These are phyloP conservation scores for Sebastes jordani DNA, from an alignment of 2,797 vertebrate species.

Conservation along the genomic window DNA sequence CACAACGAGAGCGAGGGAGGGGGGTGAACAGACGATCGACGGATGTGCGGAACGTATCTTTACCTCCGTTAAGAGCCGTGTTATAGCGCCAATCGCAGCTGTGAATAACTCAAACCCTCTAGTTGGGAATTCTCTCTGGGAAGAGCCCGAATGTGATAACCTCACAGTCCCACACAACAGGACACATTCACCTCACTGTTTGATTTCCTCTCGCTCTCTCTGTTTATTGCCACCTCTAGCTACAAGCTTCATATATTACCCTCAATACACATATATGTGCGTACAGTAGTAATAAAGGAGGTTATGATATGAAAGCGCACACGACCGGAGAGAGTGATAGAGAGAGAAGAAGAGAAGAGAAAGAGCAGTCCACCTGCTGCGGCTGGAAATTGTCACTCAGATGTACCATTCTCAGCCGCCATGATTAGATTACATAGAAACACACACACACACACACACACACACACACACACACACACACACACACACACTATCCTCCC, in stretches of 20 bases:
- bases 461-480: conserved; percentile 7
- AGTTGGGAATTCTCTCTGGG: conserved; percentile 64
- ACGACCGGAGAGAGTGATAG: background rate
- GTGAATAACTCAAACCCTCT: conserved; percentile 78
- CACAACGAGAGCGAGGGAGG: conserved; percentile 35
- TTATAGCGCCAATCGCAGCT: conserved; percentile 75
- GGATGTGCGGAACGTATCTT: conserved; percentile 55
- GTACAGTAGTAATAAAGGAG: conserved; percentile 3
- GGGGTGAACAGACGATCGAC: conserved; percentile 43
- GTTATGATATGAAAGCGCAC: background rate
- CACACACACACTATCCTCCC: background rate
- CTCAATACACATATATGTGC: background rate
- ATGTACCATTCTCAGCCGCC: conserved; percentile 50
- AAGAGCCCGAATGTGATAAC: conserved; percentile 47
- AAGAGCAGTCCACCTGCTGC: conserved; percentile 37
- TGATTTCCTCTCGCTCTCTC: conserved; percentile 3
- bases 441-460: background rate
- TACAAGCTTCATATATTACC: conserved; percentile 8
- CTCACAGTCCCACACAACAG: background rate
- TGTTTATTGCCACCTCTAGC: conserved; percentile 24
- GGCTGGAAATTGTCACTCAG: conserved; percentile 35
- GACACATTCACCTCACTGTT: background rate
- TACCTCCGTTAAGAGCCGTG: conserved; percentile 73
- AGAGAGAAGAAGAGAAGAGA: background rate
- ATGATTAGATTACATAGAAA: conserved; percentile 59